Evolutionary conservation across 2,888 invertebrate genomes (phyloP).

Genomic region (Ferdinandea cuprea): DNA sequence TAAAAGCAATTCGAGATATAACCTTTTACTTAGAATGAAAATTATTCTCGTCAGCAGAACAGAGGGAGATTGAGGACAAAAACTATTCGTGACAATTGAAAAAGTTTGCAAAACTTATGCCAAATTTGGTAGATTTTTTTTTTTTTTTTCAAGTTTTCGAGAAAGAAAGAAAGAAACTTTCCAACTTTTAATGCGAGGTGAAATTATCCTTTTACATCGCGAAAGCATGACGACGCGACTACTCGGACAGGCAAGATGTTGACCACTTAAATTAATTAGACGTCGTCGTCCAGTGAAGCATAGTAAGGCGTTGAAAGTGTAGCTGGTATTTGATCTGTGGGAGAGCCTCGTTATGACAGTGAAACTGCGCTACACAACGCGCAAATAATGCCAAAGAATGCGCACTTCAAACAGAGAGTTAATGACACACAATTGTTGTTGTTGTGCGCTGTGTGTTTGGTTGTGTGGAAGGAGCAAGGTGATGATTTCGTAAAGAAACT

Average conservation of each 20-base stretch:
- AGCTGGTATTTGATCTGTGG: slow-evolving; percentile 48
- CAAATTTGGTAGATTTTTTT: no score
- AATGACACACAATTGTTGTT: slow-evolving; percentile 23
- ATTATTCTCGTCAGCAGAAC: slow-evolving; percentile 29
- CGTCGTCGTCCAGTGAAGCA: slow-evolving; percentile 49
- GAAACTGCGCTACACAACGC: slow-evolving; percentile 48
- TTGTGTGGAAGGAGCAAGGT: neutral
- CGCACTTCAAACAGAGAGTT: slow-evolving; percentile 38
- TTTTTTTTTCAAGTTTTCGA: neutral
- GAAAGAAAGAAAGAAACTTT: slow-evolving; percentile 27
- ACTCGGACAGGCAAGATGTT: neutral
- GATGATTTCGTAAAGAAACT: slow-evolving; percentile 23
- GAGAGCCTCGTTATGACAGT: slow-evolving; percentile 60
- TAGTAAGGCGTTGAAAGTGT: slow-evolving; percentile 40
- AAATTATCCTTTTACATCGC: slow-evolving; percentile 53
- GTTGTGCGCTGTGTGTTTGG: neutral
- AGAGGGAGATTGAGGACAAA: neutral
- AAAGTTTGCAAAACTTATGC: slow-evolving; percentile 32
- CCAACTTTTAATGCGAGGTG: slow-evolving; percentile 35
- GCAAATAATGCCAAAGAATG: slow-evolving; percentile 51
- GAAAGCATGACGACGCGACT: slow-evolving; percentile 41
- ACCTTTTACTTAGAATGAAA: slow-evolving; percentile 51
- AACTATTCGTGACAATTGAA: slow-evolving; percentile 20
- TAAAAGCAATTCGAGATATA: slow-evolving; percentile 35
- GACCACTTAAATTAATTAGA: slow-evolving; percentile 72